Evolutionary conservation across 2,113 vertebrate species (phyloP), one percentile per base, ranked within the genome.

Genomic region (Esox niger): DNA sequence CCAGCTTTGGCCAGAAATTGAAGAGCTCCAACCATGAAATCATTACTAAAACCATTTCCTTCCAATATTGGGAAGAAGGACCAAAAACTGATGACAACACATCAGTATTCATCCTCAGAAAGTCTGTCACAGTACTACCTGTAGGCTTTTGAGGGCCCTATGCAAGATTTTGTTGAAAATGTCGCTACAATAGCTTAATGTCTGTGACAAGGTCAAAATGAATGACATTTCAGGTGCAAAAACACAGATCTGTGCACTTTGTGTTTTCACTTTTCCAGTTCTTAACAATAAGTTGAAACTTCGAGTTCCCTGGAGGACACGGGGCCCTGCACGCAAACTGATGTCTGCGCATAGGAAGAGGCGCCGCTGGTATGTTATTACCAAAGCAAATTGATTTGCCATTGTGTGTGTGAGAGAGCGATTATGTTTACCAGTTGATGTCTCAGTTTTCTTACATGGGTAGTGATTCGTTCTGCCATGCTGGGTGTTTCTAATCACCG

Each of bases 401-500:
- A 15, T 59, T 31, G 56, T 59, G n/a, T n/a, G 31, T 8, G 10
- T n/a, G 59, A 17, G 26, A 25, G 49, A 25, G 49, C 6, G 29
- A n/a, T 7, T 20, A n/a, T 32, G 57, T 59, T 59, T 7, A 59
- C 20, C 27, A 27, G 26, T 4, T 59, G 29, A n/a, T 20, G 26
- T 9, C 4, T 17, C 68, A 0, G 1, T 46, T 7, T 20, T 9
- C n/a, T 25, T 69, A 62, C 49, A 62, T 17, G 35, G 71, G 54
- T n/a, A 31, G 55, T 20, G 13, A 52, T 46, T 30, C 61, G 57
- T 29, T 21, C 10, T 54, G 31, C 75, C 78, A 75, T 54, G 55
- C 79, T 32, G 77, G 6, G 68, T 3, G 54, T 17, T n/a, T 32
- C 68, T 81, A 88, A 88, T 86, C 70, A 76, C 75, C 5, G 15